Conservation (phyloP, 53 echinoderm and acorn worm species). For the Holothuria scabra region DNA sequence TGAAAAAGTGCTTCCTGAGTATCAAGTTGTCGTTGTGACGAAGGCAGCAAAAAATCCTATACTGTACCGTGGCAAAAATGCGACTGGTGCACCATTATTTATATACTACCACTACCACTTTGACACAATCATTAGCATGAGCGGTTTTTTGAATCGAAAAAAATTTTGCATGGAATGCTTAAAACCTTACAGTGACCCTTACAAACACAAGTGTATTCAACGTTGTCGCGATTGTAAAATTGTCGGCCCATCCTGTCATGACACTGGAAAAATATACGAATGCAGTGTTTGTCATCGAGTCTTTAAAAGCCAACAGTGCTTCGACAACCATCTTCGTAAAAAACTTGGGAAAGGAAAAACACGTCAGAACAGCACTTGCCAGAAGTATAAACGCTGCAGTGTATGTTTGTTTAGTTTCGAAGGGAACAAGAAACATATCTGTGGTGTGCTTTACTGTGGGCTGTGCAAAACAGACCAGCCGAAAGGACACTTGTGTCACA, state of each 20-base stretch:
- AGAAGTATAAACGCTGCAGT: background rate
- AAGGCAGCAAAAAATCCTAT: background rate
- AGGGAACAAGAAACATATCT: background rate
- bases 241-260: background rate
- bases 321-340: background rate
- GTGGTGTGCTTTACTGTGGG: background rate
- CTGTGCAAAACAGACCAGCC: background rate
- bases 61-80: background rate
- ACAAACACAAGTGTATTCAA: constrained; percentile 37
- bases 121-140: constrained; percentile 29
- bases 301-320: constrained; percentile 17
- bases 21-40: background rate
- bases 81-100: background rate
- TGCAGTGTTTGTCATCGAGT: background rate
- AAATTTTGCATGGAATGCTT: constrained; percentile 55
- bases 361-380: background rate
- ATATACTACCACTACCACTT: constrained; percentile 6
- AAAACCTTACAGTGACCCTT: constrained; percentile 31
- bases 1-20: background rate
- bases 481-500: constrained; percentile 3
- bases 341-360: background rate
- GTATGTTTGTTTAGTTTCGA: background rate
- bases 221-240: constrained; percentile 31
- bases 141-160: constrained; percentile 43
- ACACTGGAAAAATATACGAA: background rate